Evolutionary conservation across 2,888 invertebrate species (phyloP), one percentile per base, ranked within the genome.

Genomic region (Spilosoma lubricipeda): DNA sequence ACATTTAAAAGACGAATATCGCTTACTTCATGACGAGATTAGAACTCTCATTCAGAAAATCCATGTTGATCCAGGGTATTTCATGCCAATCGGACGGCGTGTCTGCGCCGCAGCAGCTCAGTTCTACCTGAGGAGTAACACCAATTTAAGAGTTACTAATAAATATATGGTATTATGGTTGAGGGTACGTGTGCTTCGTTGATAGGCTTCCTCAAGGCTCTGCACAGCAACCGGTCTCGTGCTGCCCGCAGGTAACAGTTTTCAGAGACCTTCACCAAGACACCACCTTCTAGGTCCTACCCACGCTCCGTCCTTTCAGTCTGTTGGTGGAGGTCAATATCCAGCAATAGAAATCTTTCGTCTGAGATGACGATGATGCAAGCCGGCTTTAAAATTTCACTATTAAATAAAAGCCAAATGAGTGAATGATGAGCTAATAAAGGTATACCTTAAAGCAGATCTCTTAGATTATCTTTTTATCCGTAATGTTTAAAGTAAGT

Each of bases 51-150:
- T 94, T 93, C 30, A 95, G 89, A 75, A 92, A 93, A 84, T 96
- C 96, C 86, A 96, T 94, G 79, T 94, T 96, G 77, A 97, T 93
- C 97, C 97, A 97, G 52, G 96, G 94, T 36, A 96, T 94, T 84
- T 96, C 93, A 86, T 96, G 96, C 97, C 97, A 97, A 87, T 97
- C 96, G 79, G 92, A 90, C 59, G 96, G 96, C 69, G 90, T 89
- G 75, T 96, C 95, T 2, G 96, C 95, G 20, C 97, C 97, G 81
- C 97, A 97, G 83, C 97, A 97, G 82, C 96, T 93, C 75, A 96
- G 85, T 77, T 95, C 94, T 71, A 95, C 90, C 95, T 95, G 77
- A 7, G 75, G 59, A 45, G 23, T 59, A 39, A 45, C 5, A 30
- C 30, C 2, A 11, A 64, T 13, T 56, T 39, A 56, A 1, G n/a